Base-by-base conservation (phyloP, 2,797 vertebrate species). In the Anolis apletophallus region DNA sequence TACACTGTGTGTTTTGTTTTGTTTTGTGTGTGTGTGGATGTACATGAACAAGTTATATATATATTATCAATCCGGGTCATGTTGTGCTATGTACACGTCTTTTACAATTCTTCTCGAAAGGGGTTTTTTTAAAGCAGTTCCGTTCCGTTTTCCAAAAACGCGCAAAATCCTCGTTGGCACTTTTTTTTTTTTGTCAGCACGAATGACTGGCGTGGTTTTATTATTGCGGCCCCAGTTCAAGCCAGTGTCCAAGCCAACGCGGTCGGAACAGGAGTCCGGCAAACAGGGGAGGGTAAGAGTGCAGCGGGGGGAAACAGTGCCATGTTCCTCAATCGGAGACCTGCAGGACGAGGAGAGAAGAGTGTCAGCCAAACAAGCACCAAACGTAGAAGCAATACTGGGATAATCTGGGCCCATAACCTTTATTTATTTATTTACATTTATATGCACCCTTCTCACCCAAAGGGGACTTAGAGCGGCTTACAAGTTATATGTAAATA, bases 21-120 rank as follows among this genome's bases (percentile, higher is more conserved):
- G 4, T 46, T 46, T 3, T 46, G 46, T 96, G 97, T 97, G 97
- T 97, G 98, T 98, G 98, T 97, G 97, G 96, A 97, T 97, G 97
- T 97, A 98, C 96, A n/a, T n/a, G n/a, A n/a, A n/a, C n/a, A n/a
- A 97, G 97, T 46, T 46, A 46, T 97, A 97, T 97, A 98, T 99
- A 99, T 99, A 99, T 99, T 99, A 99, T 46, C 46, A 46, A 46
- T 99, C 98, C 97, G 92, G 98, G 97, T 98, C 97, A 97, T 95
- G 98, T 98, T 98, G 98, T 98, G 97, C 98, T 99, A 99, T 99
- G 97, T 99, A 99, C 99, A 99, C 95, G 96, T 99, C 98, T 99
- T 46, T 99, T 99, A 99, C 98, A 99, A 98, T 98, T 98, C 97
- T 98, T 99, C 98, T 98, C 99, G 98, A 99, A 99, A 97, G 97